Conservation (phyloP, 2,113 vertebrate species). For the Pelodiscus sinensis region DNA sequence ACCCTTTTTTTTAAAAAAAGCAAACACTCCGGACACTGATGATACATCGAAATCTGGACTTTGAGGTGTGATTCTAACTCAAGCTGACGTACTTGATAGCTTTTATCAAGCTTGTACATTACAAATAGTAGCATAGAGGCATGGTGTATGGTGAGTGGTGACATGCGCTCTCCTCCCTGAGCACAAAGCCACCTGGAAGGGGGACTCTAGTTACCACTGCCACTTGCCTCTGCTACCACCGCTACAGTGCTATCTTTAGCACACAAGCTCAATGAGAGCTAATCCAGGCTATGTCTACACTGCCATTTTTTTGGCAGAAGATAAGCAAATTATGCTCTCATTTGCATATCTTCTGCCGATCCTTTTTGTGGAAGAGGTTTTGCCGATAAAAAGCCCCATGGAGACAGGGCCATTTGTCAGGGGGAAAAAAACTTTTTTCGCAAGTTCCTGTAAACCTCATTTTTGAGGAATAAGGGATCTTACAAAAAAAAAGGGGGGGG, state of each 20-base stretch:
- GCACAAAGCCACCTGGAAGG: background rate
- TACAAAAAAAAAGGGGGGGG: too few relatives aligned
- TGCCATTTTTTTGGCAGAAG: too few relatives aligned
- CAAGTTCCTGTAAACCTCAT: too few relatives aligned
- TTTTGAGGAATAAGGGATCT: too few relatives aligned
- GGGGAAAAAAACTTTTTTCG: too few relatives aligned
- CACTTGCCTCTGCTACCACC: background rate
- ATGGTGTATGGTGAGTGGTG: background rate
- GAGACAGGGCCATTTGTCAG: too few relatives aligned
- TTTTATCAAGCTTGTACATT: background rate
- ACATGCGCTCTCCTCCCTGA: background rate
- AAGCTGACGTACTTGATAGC: background rate
- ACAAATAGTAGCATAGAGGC: background rate
- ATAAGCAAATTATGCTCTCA: too few relatives aligned
- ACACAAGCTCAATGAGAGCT: background rate
- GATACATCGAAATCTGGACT: background rate
- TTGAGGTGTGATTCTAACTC: background rate
- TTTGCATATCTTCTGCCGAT: too few relatives aligned
- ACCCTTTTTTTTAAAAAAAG: background rate
- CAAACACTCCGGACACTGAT: background rate
- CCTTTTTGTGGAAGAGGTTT: too few relatives aligned
- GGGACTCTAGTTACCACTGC: background rate
- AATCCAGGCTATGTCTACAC: background rate
- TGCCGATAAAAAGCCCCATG: too few relatives aligned
- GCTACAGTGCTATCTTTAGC: background rate